Evolutionary conservation across 2,797 vertebrate species (phyloP).

Genomic region (Todus mexicanus): DNA sequence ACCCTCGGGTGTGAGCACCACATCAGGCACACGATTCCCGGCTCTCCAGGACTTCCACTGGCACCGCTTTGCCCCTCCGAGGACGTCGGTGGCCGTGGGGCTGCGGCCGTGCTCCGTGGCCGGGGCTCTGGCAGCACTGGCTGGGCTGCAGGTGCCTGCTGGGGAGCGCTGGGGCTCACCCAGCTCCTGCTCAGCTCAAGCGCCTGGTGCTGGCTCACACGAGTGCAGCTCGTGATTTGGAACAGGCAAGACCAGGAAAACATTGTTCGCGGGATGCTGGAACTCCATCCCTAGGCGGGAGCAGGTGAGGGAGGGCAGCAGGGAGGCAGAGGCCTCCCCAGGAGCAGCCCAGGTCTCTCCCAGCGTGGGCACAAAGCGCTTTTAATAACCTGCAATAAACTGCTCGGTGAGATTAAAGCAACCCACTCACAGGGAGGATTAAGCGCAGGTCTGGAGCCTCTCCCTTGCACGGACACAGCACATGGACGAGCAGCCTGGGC

Average conservation of each 20-base stretch:
- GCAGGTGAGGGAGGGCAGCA: neutral
- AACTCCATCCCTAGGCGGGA: neutral
- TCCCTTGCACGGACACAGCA: neutral
- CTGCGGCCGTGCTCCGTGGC: fast-evolving
- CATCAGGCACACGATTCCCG: fast-evolving
- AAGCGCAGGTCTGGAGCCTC: neutral
- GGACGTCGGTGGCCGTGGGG: neutral
- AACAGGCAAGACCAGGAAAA: neutral
- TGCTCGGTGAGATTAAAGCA: neutral
- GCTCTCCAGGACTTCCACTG: neutral
- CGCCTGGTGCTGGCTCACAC: neutral
- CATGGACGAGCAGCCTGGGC: neutral
- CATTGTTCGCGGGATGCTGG: fast-evolving
- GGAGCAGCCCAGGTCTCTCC: neutral
- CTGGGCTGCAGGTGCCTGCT: fast-evolving
- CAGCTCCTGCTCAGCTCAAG: neutral
- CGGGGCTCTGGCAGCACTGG: neutral
- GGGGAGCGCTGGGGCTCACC: neutral
- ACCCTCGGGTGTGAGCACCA: fast-evolving
- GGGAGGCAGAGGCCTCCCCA: neutral
- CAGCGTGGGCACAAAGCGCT: neutral
- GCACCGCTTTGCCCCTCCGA: too few species aligned
- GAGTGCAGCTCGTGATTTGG: fast-evolving
- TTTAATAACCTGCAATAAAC: conserved; percentile 3
- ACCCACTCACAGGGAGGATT: neutral